phyloP scores from a whole-genome alignment of 2,888 invertebrate species.

The Physocephala rufipes region DNA sequence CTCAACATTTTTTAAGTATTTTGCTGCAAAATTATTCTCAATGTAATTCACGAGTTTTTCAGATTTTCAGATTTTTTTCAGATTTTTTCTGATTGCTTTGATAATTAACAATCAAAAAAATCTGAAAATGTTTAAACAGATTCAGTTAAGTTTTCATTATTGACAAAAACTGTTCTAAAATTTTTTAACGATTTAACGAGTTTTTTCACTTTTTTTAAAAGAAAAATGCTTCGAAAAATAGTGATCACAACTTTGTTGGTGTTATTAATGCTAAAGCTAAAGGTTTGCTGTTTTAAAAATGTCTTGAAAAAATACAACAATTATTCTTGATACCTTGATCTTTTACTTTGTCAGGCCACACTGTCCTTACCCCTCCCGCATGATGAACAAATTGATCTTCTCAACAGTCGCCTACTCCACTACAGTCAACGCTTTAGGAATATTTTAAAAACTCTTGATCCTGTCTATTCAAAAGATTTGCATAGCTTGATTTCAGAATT shows the following conservation, averaged over 20 bases:
- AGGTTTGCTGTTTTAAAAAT: constrained; percentile 1
- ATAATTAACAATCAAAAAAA: constrained; percentile 5
- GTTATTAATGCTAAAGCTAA: background rate
- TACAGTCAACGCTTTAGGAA: constrained; percentile 40
- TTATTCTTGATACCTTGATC: background rate
- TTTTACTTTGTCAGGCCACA: background rate
- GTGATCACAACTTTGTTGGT: background rate
- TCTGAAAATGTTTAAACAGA: background rate
- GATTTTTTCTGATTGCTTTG: no score
- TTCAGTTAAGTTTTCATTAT: background rate
- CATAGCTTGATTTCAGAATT: constrained; percentile 38
- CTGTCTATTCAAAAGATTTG: constrained; percentile 34
- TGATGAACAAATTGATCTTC: constrained; percentile 35
- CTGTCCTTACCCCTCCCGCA: background rate
- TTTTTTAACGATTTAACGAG: no score
- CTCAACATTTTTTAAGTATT: no score
- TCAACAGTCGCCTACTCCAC: constrained; percentile 43
- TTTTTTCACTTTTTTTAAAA: no score
- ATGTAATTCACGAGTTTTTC: no score
- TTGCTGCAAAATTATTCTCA: no score
- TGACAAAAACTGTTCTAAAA: no score
- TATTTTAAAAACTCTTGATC: constrained; percentile 30
- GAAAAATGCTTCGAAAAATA: background rate
- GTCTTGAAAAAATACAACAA: background rate
- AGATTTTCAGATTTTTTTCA: no score